phyloP scores from a whole-genome alignment of 2,797 vertebrate genomes.

The Arctocebus calabarensis region DNA sequence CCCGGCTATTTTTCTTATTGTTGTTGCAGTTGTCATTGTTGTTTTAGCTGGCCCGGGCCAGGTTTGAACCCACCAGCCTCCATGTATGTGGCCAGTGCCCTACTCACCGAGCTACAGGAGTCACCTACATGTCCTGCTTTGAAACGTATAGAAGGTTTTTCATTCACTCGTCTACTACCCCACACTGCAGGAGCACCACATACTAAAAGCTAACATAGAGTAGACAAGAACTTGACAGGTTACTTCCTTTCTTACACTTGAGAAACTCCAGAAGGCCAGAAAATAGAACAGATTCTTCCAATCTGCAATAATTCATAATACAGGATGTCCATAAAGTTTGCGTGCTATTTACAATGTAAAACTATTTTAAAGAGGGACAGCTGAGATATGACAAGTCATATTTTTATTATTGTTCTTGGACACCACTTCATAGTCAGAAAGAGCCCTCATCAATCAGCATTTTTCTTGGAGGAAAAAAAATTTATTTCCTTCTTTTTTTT shows the following conservation, averaged over 20 bases:
- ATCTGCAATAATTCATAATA: neutral
- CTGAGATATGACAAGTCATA: neutral
- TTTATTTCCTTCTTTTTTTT: neutral
- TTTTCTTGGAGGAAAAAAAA: neutral
- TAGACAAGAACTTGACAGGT: neutral
- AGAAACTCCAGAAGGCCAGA: neutral
- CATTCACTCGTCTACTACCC: neutral
- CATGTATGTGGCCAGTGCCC: too few species aligned
- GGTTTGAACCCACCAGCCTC: too few species aligned
- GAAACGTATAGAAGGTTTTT: neutral
- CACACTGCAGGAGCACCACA: neutral
- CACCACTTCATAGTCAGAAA: neutral
- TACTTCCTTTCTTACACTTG: constrained; percentile 9
- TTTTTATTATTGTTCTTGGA: neutral
- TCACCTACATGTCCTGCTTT: neutral
- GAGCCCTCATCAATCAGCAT: neutral
- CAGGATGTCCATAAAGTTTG: neutral
- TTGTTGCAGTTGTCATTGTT: too few species aligned
- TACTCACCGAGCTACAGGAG: too few species aligned
- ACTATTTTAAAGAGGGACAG: neutral
- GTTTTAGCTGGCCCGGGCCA: too few species aligned
- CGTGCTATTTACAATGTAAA: too few species aligned
- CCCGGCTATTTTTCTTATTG: too few species aligned
- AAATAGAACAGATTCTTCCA: neutral
- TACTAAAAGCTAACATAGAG: neutral